These are phyloP conservation scores for Apostichopus japonicus DNA, from an alignment of 35 echinoderm and acorn worm genomes.

Conservation along the genomic window DNA sequence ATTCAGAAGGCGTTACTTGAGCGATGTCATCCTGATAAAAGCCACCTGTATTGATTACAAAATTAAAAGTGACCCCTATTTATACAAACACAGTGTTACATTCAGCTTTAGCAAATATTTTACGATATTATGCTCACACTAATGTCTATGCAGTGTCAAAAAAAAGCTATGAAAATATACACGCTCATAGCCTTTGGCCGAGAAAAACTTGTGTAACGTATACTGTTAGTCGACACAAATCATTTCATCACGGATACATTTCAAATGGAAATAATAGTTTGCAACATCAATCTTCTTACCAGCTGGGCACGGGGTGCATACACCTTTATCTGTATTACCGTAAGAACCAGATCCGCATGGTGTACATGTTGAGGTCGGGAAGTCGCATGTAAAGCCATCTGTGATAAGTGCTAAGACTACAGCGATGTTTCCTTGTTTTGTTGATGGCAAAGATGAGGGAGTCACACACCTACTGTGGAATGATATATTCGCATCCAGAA, in stretches of 20 bases:
- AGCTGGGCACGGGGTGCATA: background rate
- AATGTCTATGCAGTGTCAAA: too few relatives aligned
- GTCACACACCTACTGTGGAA: background rate
- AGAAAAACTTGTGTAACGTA: background rate
- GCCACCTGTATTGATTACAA: slow-evolving; percentile 37
- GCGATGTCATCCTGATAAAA: slow-evolving; percentile 55
- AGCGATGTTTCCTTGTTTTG: background rate
- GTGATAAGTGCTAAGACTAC: background rate
- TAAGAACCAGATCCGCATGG: background rate
- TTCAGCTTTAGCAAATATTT: background rate
- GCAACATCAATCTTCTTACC: background rate
- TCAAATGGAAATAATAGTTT: too few relatives aligned
- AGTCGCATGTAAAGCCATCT: background rate
- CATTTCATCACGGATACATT: too few relatives aligned
- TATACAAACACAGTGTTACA: background rate
- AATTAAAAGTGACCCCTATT: too few relatives aligned
- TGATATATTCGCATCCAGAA: background rate
- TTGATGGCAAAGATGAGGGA: background rate
- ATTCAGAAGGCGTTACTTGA: background rate
- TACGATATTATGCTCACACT: background rate
- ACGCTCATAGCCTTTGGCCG: background rate
- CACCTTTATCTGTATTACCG: background rate
- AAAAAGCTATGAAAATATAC: background rate
- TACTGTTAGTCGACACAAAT: background rate
- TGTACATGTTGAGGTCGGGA: background rate